phyloP scores from a whole-genome alignment of 1,140 invertebrate genomes.

The Drosophila rufa region DNA sequence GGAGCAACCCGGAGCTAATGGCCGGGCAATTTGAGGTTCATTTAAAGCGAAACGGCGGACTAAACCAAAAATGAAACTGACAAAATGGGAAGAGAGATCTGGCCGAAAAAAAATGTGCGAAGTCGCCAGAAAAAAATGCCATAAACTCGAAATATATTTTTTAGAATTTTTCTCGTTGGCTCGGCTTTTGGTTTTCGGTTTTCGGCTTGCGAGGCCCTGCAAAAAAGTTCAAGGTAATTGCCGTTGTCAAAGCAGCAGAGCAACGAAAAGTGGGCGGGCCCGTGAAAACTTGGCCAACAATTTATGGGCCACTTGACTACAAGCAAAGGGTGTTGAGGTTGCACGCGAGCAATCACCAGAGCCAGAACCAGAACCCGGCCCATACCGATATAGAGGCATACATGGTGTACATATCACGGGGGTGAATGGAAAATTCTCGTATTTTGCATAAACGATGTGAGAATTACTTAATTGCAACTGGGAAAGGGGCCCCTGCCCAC shows the following conservation, averaged over 20 bases:
- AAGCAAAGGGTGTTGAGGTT: constrained; percentile 84
- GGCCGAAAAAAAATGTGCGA: constrained; percentile 17
- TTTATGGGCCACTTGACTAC: constrained; percentile 83
- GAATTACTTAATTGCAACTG: constrained; percentile 81
- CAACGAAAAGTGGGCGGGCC: constrained; percentile 78
- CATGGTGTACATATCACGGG: constrained; percentile 6
- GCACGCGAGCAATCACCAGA: constrained; percentile 77
- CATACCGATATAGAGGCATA: constrained; percentile 6
- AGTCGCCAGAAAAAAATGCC: constrained; percentile 45
- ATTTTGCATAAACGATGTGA: constrained; percentile 84
- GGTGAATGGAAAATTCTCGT: constrained; percentile 54
- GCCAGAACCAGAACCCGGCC: constrained; percentile 8
- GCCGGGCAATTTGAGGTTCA: constrained; percentile 73
- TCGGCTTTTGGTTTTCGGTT: constrained; percentile 5
- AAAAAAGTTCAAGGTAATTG: constrained; percentile 81
- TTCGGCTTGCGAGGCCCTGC: constrained; percentile 22
- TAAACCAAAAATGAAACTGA: constrained; percentile 79
- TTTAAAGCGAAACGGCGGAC: constrained; percentile 70
- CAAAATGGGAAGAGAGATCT: constrained; percentile 55
- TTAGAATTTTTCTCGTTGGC: constrained; percentile 4
- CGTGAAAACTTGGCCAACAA: constrained; percentile 78
- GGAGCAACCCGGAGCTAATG: constrained; percentile 62
- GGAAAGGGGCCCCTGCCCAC: constrained; percentile 33
- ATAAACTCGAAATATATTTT: constrained; percentile 70
- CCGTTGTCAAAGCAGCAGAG: constrained; percentile 77